phyloP scores from a whole-genome alignment of 2,113 vertebrate genomes.

The Mustelus asterias region DNA sequence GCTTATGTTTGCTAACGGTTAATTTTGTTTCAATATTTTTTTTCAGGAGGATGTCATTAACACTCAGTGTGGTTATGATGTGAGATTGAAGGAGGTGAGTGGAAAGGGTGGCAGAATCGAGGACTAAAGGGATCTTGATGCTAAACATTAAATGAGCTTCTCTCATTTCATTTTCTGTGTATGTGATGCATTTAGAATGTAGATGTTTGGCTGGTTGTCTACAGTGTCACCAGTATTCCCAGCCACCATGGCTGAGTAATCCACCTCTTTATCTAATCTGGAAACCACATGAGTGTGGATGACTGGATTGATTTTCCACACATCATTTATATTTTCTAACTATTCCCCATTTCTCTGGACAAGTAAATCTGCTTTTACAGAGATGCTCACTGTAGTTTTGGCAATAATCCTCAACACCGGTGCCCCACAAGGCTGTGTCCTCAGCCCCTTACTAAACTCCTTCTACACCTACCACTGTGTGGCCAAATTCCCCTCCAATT shows the following conservation, averaged over 20 bases:
- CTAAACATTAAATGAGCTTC: not conserved
- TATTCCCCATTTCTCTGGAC: not conserved
- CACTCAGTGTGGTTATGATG: slow-evolving; percentile 94
- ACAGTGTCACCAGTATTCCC: not conserved
- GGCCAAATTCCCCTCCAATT: too few relatives aligned
- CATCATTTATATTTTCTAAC: not conserved
- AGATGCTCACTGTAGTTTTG: not conserved
- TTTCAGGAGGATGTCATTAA: slow-evolving; percentile 93
- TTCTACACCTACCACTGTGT: too few relatives aligned
- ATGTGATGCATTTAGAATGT: not conserved
- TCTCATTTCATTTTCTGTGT: not conserved
- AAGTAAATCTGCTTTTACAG: not conserved
- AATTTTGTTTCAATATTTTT: slow-evolving; percentile 28
- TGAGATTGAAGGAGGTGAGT: slow-evolving; percentile 85
- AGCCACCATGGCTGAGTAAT: not conserved
- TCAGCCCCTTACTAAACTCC: too few relatives aligned
- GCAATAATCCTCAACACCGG: not conserved
- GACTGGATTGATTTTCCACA: not conserved
- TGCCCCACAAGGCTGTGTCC: too few relatives aligned
- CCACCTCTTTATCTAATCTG: not conserved
- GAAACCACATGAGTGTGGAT: not conserved
- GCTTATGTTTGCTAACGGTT: not conserved
- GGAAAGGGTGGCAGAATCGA: not conserved
- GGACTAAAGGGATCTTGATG: not conserved
- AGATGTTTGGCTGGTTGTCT: not conserved